Evolutionary conservation across 2,113 vertebrate species (phyloP).

Genomic region (Pogonocichla stellata): DNA sequence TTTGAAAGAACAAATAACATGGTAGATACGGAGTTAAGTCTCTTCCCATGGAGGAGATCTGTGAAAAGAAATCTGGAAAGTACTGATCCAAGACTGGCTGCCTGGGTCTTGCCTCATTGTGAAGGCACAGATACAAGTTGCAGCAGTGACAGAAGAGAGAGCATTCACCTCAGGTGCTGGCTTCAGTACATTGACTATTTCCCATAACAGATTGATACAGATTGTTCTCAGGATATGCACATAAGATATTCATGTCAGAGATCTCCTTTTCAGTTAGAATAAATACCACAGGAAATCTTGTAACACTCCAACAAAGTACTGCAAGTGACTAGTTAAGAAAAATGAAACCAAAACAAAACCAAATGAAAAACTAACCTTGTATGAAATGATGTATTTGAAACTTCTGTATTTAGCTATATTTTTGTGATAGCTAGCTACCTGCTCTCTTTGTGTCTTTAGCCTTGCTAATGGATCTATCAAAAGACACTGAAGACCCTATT

Average conservation of each 20-base stretch:
- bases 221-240: not conserved
- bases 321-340: not conserved
- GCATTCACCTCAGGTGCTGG: not conserved
- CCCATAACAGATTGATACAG: not conserved
- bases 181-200: not conserved
- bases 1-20: not conserved
- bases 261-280: not conserved
- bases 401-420: not conserved
- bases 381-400: not conserved
- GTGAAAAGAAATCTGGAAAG: not conserved
- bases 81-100: not conserved
- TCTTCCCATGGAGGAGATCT: not conserved
- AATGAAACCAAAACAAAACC: not conserved
- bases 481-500: not conserved
- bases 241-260: not conserved
- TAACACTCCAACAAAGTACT: not conserved
- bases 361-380: not conserved
- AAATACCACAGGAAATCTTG: not conserved
- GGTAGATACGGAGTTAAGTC: not conserved
- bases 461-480: not conserved
- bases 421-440: not conserved
- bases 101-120: not conserved
- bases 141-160: not conserved
- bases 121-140: not conserved
- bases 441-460: not conserved